Percentiles rank a stretch among this genome's conserved stretches.
phyloP scores from a whole-genome alignment of 2,113 vertebrate species.

The Cynopterus brachyotis region DNA sequence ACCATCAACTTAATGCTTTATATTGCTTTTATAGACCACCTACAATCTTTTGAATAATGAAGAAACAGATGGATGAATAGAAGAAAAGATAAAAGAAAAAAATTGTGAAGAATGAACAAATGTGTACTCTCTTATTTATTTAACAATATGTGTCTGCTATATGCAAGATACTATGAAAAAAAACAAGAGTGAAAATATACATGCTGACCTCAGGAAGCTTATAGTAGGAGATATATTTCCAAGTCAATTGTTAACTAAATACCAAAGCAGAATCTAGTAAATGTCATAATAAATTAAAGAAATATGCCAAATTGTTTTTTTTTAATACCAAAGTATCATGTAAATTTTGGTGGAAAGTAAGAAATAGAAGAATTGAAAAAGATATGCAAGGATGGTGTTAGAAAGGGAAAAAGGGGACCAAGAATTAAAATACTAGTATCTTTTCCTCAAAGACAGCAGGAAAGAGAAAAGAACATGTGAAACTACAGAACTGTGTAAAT shows the following conservation, averaged over 20 bases:
- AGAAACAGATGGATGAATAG: neutral
- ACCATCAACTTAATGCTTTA: neutral
- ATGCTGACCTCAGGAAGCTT: neutral
- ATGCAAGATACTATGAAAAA: neutral
- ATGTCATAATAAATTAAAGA: neutral
- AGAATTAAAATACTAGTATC: neutral
- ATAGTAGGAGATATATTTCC: neutral
- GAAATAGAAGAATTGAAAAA: neutral
- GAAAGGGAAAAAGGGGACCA: neutral
- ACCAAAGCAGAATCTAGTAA: neutral
- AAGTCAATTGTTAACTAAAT: neutral
- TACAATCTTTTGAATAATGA: neutral
- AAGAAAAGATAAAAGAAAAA: neutral
- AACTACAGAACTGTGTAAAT: neutral
- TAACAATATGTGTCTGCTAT: neutral
- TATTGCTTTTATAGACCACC: neutral
- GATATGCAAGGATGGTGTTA: neutral
- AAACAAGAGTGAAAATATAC: conserved; percentile 1
- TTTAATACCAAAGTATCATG: neutral
- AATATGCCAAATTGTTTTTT: neutral
- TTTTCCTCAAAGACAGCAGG: neutral
- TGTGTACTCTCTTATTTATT: neutral
- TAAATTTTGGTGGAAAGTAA: neutral
- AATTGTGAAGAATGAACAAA: neutral
- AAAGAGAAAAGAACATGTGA: neutral